Evolutionary conservation across 2,113 vertebrate genomes (phyloP), one percentile per base, ranked within the genome.

Genomic region (Meriones unguiculatus): DNA sequence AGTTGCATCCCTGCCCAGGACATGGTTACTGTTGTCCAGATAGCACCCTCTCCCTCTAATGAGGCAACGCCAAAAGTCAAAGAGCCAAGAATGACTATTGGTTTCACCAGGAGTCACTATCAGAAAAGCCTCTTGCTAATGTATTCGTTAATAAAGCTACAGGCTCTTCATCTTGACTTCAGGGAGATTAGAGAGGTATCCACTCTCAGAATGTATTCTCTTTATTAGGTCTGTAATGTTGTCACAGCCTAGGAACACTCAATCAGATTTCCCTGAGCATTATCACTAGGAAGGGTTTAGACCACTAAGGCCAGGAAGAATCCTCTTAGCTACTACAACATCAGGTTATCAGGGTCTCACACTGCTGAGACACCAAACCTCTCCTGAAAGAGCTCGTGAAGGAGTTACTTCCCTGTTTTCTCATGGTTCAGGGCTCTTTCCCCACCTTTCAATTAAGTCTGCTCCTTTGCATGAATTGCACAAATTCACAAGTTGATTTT

Each of bases 401-500:
- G 2, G 86, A 6, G 32, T n/a, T 6, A 5, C 35, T 24, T 88
- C 35, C 30, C 0, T 52, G 8, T 78, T 72, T 10, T 0, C 17
- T 72, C 4, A 67, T 59, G 2, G 30, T 32, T 5, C 4, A 30
- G 12, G 15, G 5, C 77, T 96, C n/a, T 75, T 92, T 54, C n/a
- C 20, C 20, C 8, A 14, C 11, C 38, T 52, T 93, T 93, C 4
- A 6, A 7, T n/a, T n/a, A 22, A 54, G 50, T 88, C 72, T 72
- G 10, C 10, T 52, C 2, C 15, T 84, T 93, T 57, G 4, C 25
- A 54, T 38, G 52, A 41, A 62, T 86, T 95, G 90, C 89, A 35
- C 10, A 70, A 84, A 94, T 52, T 65, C 87, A 50, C 28, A 65
- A 76, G 41, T 41, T 69, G 25, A 76, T 82, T 91, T 96, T 67